Conservation (phyloP, 2,888 invertebrate species). For the Conchocele bisecta region DNA sequence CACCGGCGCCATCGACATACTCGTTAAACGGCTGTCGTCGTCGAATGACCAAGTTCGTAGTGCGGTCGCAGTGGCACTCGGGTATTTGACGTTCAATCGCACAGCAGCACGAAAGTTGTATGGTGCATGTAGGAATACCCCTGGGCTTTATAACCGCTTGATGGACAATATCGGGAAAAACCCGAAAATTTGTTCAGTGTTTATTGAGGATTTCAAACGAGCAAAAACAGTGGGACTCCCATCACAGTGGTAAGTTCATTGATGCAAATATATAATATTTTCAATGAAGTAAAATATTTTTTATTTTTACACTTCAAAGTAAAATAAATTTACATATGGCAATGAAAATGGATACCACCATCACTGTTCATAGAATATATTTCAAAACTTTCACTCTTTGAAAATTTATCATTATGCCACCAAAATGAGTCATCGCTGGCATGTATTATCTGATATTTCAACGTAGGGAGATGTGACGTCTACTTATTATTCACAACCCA, state of each 20-base stretch:
- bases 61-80: conserved; percentile 80
- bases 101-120: conserved; percentile 81
- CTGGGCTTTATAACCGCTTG: conserved; percentile 78
- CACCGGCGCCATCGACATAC: conserved; percentile 78
- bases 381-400: too few relatives aligned
- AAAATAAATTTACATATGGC: too few relatives aligned
- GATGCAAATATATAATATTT: too few relatives aligned
- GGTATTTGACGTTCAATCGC: conserved; percentile 82
- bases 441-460: too few relatives aligned
- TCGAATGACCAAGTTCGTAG: conserved; percentile 76
- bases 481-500: too few relatives aligned
- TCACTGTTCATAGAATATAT: too few relatives aligned
- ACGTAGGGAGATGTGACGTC: too few relatives aligned
- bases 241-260: conserved; percentile 76
- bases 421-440: too few relatives aligned
- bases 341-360: too few relatives aligned
- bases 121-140: conserved; percentile 77
- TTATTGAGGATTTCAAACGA: conserved; percentile 79
- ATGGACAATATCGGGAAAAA: conserved; percentile 79
- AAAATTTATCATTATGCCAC: too few relatives aligned
- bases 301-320: too few relatives aligned
- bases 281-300: too few relatives aligned
- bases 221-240: conserved; percentile 80
- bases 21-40: conserved; percentile 76
- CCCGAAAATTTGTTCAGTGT: conserved; percentile 79